Evolutionary conservation across 2,888 invertebrate genomes (phyloP).

Genomic region (Tenthredo distinguenda): DNA sequence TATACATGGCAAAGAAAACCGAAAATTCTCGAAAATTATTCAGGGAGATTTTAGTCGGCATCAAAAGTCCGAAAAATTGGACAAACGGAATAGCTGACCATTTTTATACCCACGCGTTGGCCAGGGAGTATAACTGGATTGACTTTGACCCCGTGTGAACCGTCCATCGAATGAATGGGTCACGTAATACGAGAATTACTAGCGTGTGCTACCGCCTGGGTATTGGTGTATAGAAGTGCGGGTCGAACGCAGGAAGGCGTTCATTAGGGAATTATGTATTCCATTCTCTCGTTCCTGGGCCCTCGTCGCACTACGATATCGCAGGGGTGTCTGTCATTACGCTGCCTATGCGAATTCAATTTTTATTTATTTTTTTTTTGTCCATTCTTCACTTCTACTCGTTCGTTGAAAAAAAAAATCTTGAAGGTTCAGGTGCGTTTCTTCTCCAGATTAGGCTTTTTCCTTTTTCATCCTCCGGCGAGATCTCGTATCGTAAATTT

Average conservation of each 20-base stretch:
- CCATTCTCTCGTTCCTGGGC: neutral
- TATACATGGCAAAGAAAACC: neutral
- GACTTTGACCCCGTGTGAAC: conserved; percentile 65
- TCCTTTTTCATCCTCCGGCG: neutral
- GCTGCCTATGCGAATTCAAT: neutral
- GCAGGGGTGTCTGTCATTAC: conserved; percentile 16
- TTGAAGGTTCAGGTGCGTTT: neutral
- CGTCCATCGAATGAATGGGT: conserved; percentile 44
- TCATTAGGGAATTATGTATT: conserved; percentile 31
- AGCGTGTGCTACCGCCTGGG: neutral
- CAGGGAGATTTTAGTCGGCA: neutral
- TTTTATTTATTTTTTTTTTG: neutral
- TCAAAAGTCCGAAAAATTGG: neutral
- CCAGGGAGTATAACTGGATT: conserved; percentile 49
- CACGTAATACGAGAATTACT: conserved; percentile 29
- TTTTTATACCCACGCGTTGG: neutral
- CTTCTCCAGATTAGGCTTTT: neutral
- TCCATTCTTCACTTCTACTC: neutral
- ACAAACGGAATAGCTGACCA: neutral
- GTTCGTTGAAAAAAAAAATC: neutral
- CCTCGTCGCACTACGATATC: neutral
- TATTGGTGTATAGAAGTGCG: conserved; percentile 32
- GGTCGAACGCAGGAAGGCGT: conserved; percentile 47
- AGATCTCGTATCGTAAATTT: conserved; percentile 17
- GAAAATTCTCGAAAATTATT: neutral